phyloP scores from a whole-genome alignment of 2,888 invertebrate genomes.

The Eupeodes luniger region DNA sequence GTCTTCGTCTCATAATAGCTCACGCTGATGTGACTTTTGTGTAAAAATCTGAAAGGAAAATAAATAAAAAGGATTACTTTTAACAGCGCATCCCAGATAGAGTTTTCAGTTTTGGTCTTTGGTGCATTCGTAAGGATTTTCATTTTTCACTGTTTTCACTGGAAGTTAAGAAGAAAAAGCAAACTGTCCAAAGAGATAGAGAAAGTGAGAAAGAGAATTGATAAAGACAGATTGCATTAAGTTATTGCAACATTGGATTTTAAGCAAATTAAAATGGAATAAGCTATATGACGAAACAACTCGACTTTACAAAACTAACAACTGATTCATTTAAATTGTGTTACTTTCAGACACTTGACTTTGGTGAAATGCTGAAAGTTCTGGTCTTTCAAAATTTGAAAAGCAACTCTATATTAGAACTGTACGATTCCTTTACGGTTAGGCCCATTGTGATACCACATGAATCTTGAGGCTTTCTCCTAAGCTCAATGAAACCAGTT shows the following conservation, averaged over 20 bases:
- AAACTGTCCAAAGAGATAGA: background rate
- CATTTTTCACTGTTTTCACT: background rate
- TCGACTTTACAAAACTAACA: too few species aligned
- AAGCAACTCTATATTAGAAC: too few species aligned
- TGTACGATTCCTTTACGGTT: too few species aligned
- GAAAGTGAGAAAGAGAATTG: background rate
- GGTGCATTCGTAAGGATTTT: constrained; percentile 8
- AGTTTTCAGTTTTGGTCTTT: background rate
- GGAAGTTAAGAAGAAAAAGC: background rate
- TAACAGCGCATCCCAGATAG: background rate
- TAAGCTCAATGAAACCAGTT: too few species aligned
- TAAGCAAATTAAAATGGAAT: background rate
- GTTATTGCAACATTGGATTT: background rate
- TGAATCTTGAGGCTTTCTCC: too few species aligned
- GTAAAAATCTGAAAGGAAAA: constrained; percentile 61
- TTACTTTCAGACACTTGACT: background rate
- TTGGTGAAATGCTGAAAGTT: too few species aligned
- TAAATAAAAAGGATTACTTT: constrained; percentile 62
- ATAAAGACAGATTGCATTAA: background rate
- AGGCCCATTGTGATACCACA: too few species aligned
- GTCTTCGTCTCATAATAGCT: constrained; percentile 45
- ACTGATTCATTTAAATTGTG: background rate
- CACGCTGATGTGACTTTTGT: constrained; percentile 55
- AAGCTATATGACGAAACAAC: background rate
- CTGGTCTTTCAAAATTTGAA: too few species aligned